A percentile compares a stretch with the other conserved stretches of the same genome.
These are phyloP conservation scores for Drosophila sordidapex DNA, from an alignment of 2,888 invertebrate species.

Conservation along the genomic window DNA sequence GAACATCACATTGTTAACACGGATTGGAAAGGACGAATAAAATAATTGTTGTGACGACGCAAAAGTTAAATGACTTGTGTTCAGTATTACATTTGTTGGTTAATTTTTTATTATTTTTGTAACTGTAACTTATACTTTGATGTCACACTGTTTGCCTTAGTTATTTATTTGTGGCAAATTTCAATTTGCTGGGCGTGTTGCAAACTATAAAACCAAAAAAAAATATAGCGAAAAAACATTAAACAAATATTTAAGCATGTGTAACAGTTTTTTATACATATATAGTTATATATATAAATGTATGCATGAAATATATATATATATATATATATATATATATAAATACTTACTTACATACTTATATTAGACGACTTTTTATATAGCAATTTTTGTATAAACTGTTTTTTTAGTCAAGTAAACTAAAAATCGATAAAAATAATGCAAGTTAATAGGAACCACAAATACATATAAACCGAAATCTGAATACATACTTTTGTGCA, in stretches of 20 bases:
- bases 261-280: slow-evolving; percentile 31
- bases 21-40: slow-evolving; percentile 20
- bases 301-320: slow-evolving; percentile 28
- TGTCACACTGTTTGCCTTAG: slow-evolving; percentile 43
- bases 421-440: slow-evolving; percentile 26
- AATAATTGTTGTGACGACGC: slow-evolving; percentile 32
- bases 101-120: slow-evolving; percentile 45
- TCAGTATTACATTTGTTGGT: slow-evolving; percentile 78
- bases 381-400: slow-evolving; percentile 80
- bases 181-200: slow-evolving; percentile 53
- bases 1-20: slow-evolving; percentile 19
- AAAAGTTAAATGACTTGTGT: slow-evolving; percentile 73
- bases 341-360: slow-evolving; percentile 51
- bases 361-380: slow-evolving; percentile 78
- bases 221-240: slow-evolving; percentile 11
- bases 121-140: slow-evolving; percentile 13
- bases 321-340: slow-evolving; percentile 29
- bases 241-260: slow-evolving; percentile 13
- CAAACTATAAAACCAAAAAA: slow-evolving; percentile 22
- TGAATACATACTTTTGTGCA: slow-evolving; percentile 67
- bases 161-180: slow-evolving; percentile 31
- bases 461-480: slow-evolving; percentile 48
- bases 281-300: slow-evolving; percentile 6
- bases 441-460: slow-evolving; percentile 45
- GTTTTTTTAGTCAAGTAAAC: slow-evolving; percentile 58